These are phyloP conservation scores for Gadopsis bispinosus DNA, from an alignment of 2,797 vertebrate species.

Conservation along the genomic window DNA sequence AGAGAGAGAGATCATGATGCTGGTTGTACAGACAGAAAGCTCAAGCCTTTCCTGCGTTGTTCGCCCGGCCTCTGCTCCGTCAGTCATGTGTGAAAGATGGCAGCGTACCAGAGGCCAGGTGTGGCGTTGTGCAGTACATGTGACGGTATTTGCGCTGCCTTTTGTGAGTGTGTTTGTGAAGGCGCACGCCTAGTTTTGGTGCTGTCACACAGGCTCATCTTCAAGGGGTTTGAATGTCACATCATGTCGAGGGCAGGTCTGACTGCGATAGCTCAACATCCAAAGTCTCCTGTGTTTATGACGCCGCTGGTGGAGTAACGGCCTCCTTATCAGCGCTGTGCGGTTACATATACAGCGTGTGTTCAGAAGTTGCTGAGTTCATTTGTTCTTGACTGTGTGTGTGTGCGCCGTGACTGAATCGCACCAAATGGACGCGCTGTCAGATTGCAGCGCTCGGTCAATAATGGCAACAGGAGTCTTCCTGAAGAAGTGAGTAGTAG, in stretches of 20 bases:
- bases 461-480: slow-evolving; percentile 24
- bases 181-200: not conserved
- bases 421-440: slow-evolving; percentile 35
- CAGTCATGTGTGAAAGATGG: slow-evolving; percentile 10
- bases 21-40: not conserved
- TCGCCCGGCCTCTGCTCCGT: not conserved
- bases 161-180: slow-evolving; percentile 13
- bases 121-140: slow-evolving; percentile 15
- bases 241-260: slow-evolving; percentile 7
- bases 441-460: slow-evolving; percentile 25
- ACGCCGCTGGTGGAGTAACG: slow-evolving; percentile 13
- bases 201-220: not conserved
- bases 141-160: slow-evolving; percentile 27
- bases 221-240: slow-evolving; percentile 31
- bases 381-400: slow-evolving; percentile 43
- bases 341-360: not conserved
- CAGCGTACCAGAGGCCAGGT: slow-evolving; percentile 39
- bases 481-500: not conserved
- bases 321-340: slow-evolving; percentile 53
- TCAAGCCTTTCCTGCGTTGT: slow-evolving; percentile 3
- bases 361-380: slow-evolving; percentile 50
- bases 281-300: slow-evolving; percentile 75
- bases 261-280: slow-evolving; percentile 35
- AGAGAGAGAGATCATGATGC: not conserved
- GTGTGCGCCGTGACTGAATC: slow-evolving; percentile 39